Evolutionary conservation across 2,888 invertebrate genomes (phyloP), one percentile per base, ranked within the genome.

Genomic region (Agelastica alni): DNA sequence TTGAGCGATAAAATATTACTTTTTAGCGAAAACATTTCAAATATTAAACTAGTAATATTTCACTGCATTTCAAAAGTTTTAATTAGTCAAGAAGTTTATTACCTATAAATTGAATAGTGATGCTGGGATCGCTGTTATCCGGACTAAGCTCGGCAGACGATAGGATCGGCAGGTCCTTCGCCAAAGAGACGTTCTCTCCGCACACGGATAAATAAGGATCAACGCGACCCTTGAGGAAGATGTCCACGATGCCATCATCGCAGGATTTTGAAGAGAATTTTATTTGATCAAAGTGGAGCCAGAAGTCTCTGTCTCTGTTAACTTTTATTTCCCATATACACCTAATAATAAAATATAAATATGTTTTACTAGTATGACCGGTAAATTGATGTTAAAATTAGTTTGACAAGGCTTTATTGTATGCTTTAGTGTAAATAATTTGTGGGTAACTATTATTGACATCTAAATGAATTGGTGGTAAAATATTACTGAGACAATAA

Each of bases 261-360:
- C 93, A 94, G 56, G 88, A 87, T 32, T 91, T 84, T 34, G 92
- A 90, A 0, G 89, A 87, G 70, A 93, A 92, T 64, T 90, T 88
- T 9, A 91, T 89, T 69, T 91, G 88, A 69, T 93, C 93, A 67
- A 93, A 87, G 72, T 92, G 90, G 18, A 94, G 76, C 88, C 91
- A 93, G 14, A 94, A 83, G 72, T 94, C 93, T 56, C 92, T 81
- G 55, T 92, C 91, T 36, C 87, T 84, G 63, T 90, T 90, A 7
- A 93, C 90, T 62, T 87, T 85, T 34, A 93, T 79, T 56, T 76
- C 75, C 76, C 76, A 76, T 10, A 76, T 75, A 63, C 76, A 76
- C 28, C 75, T 80, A 20, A 48, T 81, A 77, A 5, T 75, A 53
- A 9, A 43, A 70, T 26, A 46, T 12, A 45, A 70, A n/a, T n/a